Base-by-base conservation (phyloP, 1,140 invertebrate genomes). In the Parapsyche elsis region DNA sequence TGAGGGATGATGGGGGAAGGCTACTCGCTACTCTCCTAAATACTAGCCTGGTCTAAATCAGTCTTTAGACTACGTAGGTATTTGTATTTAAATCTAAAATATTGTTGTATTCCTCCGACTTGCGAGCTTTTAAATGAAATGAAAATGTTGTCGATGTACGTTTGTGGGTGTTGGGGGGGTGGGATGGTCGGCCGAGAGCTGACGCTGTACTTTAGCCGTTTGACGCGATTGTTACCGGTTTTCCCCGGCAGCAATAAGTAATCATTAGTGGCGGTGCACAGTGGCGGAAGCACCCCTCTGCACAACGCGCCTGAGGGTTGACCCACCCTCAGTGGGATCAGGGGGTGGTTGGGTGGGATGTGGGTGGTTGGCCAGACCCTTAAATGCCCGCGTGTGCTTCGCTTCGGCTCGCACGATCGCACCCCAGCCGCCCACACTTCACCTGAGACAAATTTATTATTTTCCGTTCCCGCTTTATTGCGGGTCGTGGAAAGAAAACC, bases 401-500 rank as follows among this genome's bases (percentile, higher is more conserved):
- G 30, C 67, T 24, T 45, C 71, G 44, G 49, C n/a, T 61, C 74
- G 45, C 53, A 59, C 38, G 45, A 59, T 76, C 49, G 44, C 53
- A 59, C 74, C 74, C 74, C 74, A 76, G 75, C 57, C 75, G 57
- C n/a, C 71, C 46, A 45, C 75, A 77, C 57, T 77, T 77, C 75
- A 77, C 75, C 75, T 77, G 75, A 64, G 75, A 77, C 75, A 77
- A 77, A 77, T 77, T 77, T 77, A 77, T 77, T 77, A 77, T 77
- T 77, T 77, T 77, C 45, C 26, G 57, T 64, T 53, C 14, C 59
- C 23, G 19, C 30, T 59, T 77, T 77, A 77, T 64, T 77, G 75
- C 75, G 9, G 23, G 10, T 26, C 9, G 10, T 53, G 23, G 64
- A 19, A 26, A 67, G 64, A 26, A 38, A 38, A 38, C 30, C 30